Evolutionary conservation across 2,113 vertebrate genomes (phyloP), one percentile per base, ranked within the genome.

Genomic region (Dicaeum eximium): DNA sequence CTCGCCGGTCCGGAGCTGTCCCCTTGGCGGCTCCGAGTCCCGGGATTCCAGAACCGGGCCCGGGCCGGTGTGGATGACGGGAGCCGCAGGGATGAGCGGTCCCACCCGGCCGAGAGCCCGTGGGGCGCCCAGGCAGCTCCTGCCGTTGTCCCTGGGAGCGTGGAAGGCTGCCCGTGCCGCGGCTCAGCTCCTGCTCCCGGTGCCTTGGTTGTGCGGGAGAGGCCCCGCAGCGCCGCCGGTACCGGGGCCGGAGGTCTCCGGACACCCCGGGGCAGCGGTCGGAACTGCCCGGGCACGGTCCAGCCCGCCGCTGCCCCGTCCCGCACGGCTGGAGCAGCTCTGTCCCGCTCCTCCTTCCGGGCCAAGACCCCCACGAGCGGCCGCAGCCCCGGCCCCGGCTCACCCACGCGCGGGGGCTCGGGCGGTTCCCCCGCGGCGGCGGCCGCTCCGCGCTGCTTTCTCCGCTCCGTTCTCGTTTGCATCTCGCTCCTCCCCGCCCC

Each of bases 381-480:
- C 42, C 7, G 37, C 31, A 57, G n/a, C 37, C 45, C 30, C 37
- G 8, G 40, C 17, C 31, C 18, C 4, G n/a, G 56, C 42, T 85
- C 66, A 38, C 15, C 48, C 42, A 48, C 42, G 11, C 57, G 10
- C 20, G 42, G 33, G 25, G 22, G 8, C 31, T 27, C 7, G 16
- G 21, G 22, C 15, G 10, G 33, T 42, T 54, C n/a, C 50, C 19
- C 20, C 37, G 10, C 47, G 21, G 73, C 54, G 9, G 50, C n/a
- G 13, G 13, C 24, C 9, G n/a, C 86, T 65, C 42, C 37, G 24
- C n/a, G 24, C 88, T 53, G 73, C 82, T 87, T 85, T 73, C 70
- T 20, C 51, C 38, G 56, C 33, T 50, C 40, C 12, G 33, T 88
- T 95, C 90, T 95, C 92, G 95, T 96, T 96, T 95, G 66, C n/a